These are phyloP conservation scores for Nerophis ophidion DNA, from an alignment of 2,113 vertebrate genomes.

Conservation along the genomic window DNA sequence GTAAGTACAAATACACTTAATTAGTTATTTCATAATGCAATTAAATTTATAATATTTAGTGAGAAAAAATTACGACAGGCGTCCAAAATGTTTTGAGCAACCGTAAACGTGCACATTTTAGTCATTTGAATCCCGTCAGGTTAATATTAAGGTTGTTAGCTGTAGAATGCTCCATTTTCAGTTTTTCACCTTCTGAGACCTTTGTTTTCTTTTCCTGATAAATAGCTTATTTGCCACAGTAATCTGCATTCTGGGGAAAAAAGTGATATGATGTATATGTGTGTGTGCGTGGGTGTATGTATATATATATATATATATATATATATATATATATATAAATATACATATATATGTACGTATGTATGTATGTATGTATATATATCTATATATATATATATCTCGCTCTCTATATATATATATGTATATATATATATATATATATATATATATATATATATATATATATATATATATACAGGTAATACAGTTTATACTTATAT, in stretches of 20 bases:
- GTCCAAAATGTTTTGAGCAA: not conserved
- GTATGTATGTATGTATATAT: no score
- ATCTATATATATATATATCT: no score
- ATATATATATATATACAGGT: no score
- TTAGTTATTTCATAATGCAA: not conserved
- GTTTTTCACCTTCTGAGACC: constrained; percentile 17
- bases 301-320: no score
- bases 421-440: no score
- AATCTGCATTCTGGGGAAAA: constrained; percentile 35
- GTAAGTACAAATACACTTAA: not conserved
- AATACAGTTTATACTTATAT: no score
- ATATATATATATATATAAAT: no score
- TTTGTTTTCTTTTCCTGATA: constrained; percentile 26
- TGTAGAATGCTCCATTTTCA: not conserved
- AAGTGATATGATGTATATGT: constrained; percentile 40
- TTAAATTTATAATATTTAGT: constrained; percentile 2
- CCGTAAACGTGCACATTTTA: not conserved
- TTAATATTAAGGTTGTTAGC: constrained; percentile 18
- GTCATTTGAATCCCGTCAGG: constrained; percentile 6
- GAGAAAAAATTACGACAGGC: not conserved
- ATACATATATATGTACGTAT: no score
- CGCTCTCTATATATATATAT: no score
- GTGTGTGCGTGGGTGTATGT: no score
- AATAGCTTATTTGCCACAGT: constrained; percentile 55
- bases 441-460: no score